Evolutionary conservation across 2,113 vertebrate genomes (phyloP).

Genomic region (Tetrax tetrax): DNA sequence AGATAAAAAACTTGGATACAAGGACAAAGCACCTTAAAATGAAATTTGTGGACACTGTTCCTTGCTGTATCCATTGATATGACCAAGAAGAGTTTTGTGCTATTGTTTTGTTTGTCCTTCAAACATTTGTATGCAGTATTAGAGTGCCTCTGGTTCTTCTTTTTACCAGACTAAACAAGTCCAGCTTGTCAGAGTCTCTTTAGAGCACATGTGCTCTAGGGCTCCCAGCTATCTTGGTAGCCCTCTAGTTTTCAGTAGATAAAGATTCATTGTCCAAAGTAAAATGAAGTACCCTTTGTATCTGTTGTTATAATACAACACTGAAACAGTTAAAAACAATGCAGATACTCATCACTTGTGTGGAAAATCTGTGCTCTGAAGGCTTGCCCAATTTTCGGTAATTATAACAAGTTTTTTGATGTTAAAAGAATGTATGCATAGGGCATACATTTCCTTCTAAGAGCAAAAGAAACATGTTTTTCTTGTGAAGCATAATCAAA

Average conservation of each 20-base stretch:
- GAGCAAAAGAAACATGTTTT: slow-evolving; percentile 65
- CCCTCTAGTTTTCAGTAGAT: slow-evolving; percentile 33
- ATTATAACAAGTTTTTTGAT: slow-evolving; percentile 52
- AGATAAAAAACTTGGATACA: neutral
- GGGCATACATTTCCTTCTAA: slow-evolving; percentile 63
- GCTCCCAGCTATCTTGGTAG: neutral
- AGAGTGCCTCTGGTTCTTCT: neutral
- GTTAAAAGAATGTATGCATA: slow-evolving; percentile 51
- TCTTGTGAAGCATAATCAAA: slow-evolving; percentile 63
- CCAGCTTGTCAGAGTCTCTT: neutral
- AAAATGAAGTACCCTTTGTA: slow-evolving; percentile 28
- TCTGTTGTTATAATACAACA: neutral
- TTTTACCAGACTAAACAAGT: slow-evolving; percentile 31
- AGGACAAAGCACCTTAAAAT: neutral
- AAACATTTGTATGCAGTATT: neutral
- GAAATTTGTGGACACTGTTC: neutral
- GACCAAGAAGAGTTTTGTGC: neutral
- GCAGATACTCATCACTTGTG: slow-evolving; percentile 19
- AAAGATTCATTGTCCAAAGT: slow-evolving; percentile 23
- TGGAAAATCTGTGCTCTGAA: slow-evolving; percentile 50
- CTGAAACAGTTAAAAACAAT: slow-evolving; percentile 49
- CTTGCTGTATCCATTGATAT: neutral
- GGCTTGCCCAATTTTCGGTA: slow-evolving; percentile 29
- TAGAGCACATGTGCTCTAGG: neutral
- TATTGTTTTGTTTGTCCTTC: neutral